Conservation (phyloP, 2,797 vertebrate species). For the Argentina silus region DNA sequence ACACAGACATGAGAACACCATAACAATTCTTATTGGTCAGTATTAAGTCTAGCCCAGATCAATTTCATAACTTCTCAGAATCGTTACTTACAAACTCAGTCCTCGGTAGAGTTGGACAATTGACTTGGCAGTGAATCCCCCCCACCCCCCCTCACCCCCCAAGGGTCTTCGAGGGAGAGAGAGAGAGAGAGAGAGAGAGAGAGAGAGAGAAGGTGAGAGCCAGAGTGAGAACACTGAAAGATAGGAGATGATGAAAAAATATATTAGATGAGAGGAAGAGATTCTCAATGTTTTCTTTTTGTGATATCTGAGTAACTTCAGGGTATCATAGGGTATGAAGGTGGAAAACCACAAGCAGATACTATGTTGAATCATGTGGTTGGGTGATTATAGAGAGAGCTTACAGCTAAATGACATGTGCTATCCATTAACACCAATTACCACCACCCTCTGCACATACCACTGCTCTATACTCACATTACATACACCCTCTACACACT, state of each 20-base stretch:
- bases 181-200: neutral
- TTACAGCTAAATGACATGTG: neutral
- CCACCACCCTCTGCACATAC: neutral
- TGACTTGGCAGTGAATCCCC: too few relatives aligned
- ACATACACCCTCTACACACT: neutral
- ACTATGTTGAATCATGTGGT: neutral
- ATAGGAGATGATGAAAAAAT: neutral
- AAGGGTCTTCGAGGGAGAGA: neutral
- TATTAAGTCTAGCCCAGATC: too few relatives aligned
- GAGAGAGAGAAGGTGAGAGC: neutral
- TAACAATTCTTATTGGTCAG: too few relatives aligned
- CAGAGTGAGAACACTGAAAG: neutral
- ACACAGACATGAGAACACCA: too few relatives aligned
- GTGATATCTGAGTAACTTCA: neutral
- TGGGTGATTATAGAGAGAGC: neutral
- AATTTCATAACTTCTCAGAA: too few relatives aligned
- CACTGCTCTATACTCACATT: neutral
- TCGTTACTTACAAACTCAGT: too few relatives aligned
- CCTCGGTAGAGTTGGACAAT: too few relatives aligned
- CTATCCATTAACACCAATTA: slow-evolving; percentile 8
- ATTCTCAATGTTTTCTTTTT: neutral
- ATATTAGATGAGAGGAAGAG: too few relatives aligned
- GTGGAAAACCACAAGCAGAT: neutral
- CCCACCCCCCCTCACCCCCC: too few relatives aligned
- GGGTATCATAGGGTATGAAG: neutral